Percentiles rank a stretch among this genome's conserved stretches.
Evolutionary conservation across 2,113 vertebrate species (phyloP).

Genomic region (Xenopus laevis): DNA sequence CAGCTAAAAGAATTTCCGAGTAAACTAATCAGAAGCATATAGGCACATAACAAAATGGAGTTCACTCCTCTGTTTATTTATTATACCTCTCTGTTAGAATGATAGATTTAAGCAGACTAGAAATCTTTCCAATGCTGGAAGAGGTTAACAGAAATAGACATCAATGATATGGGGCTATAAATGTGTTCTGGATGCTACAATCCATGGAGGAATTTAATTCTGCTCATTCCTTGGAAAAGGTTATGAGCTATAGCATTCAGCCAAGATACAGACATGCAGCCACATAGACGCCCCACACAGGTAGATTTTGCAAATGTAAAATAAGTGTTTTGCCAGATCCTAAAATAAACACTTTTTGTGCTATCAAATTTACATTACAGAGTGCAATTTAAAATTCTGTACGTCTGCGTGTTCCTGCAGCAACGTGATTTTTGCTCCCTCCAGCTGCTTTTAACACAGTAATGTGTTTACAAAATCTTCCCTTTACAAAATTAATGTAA

Average conservation of each 20-base stretch:
- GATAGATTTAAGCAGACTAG: neutral
- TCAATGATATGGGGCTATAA: conserved; percentile 9
- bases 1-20: neutral
- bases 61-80: neutral
- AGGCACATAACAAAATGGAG: neutral
- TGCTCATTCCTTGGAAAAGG: conserved; percentile 13
- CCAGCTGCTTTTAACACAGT: too few relatives aligned
- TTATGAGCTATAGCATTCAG: conserved; percentile 16
- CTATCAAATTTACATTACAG: conserved; percentile 18
- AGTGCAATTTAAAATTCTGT: conserved; percentile 11
- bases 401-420: too few relatives aligned
- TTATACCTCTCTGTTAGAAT: neutral
- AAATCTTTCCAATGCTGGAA: neutral
- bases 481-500: too few relatives aligned
- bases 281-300: neutral
- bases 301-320: too few relatives aligned
- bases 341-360: conserved; percentile 14
- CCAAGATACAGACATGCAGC: neutral
- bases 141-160: conserved; percentile 1
- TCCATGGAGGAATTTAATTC: conserved; percentile 10
- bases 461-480: too few relatives aligned
- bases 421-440: too few relatives aligned
- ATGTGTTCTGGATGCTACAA: conserved; percentile 1
- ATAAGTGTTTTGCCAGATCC: neutral
- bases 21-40: neutral